A percentile compares a stretch with the other conserved stretches of the same genome.
Conservation (phyloP, 2,113 vertebrate genomes). For the Phycodurus eques region DNA sequence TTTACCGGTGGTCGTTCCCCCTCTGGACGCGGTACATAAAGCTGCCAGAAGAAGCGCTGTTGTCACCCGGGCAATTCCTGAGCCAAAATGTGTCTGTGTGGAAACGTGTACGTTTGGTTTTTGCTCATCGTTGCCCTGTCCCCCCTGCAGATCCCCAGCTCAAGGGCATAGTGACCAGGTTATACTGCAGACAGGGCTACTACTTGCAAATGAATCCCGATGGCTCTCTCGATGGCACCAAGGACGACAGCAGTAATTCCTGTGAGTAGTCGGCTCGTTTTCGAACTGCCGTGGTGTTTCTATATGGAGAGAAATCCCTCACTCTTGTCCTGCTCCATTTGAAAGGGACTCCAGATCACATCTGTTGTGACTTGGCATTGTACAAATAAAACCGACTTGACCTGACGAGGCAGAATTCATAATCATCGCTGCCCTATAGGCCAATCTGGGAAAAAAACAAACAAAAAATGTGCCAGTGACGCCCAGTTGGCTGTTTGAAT, state of each 20-base stretch:
- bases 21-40: slow-evolving; percentile 15
- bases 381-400: no score
- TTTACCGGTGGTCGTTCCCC: slow-evolving; percentile 16
- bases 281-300: background rate
- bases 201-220: slow-evolving; percentile 99
- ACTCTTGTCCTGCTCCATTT: background rate
- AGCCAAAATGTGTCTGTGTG: slow-evolving; percentile 57
- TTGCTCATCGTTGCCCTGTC: background rate
- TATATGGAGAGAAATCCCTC: background rate
- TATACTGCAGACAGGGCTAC: slow-evolving; percentile 99
- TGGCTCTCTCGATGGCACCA: slow-evolving; percentile 99
- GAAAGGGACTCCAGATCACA: no score
- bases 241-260: slow-evolving; percentile 99
- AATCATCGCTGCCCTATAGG: no score
- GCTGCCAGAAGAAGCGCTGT: slow-evolving; percentile 66
- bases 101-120: slow-evolving; percentile 1
- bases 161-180: slow-evolving; percentile 99
- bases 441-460: no score
- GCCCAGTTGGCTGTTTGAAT: background rate
- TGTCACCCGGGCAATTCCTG: slow-evolving; percentile 60
- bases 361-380: no score
- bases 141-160: slow-evolving; percentile 97
- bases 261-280: slow-evolving; percentile 71
- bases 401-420: no score
- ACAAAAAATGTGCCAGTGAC: background rate